Conservation (phyloP, 2,888 invertebrate species). For the Tubulanus polymorphus region DNA sequence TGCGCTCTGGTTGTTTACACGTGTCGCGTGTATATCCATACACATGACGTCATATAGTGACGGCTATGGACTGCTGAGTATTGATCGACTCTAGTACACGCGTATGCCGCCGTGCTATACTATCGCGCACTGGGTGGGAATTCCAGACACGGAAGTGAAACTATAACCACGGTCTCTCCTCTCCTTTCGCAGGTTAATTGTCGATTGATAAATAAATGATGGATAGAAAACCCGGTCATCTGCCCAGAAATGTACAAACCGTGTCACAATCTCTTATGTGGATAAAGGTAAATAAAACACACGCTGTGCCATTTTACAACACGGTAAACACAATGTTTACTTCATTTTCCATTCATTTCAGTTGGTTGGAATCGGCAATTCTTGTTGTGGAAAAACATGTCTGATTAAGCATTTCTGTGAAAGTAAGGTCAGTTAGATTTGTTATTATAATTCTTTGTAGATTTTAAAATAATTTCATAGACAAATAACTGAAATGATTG, state of each 20-base stretch:
- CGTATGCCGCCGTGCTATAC: too few species aligned
- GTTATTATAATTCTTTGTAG: not conserved
- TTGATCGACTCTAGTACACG: too few species aligned
- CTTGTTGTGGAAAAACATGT: slow-evolving; percentile 47
- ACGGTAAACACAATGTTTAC: too few species aligned
- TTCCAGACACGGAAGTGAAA: too few species aligned
- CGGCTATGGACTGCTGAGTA: too few species aligned
- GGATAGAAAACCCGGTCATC: slow-evolving; percentile 41
- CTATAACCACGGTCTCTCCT: too few species aligned
- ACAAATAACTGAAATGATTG: not conserved
- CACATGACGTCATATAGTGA: too few species aligned
- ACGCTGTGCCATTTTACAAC: not conserved
- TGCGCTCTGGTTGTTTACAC: too few species aligned
- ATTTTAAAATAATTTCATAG: not conserved
- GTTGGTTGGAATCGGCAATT: slow-evolving; percentile 47
- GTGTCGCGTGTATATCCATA: too few species aligned
- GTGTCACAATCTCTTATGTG: slow-evolving; percentile 37
- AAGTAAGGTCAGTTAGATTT: slow-evolving; percentile 35
- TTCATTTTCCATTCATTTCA: too few species aligned
- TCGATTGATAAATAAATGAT: slow-evolving; percentile 19
- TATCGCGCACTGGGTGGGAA: too few species aligned
- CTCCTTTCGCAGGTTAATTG: too few species aligned
- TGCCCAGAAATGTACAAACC: slow-evolving; percentile 35
- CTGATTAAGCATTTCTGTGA: slow-evolving; percentile 52
- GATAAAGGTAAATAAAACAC: slow-evolving; percentile 33